phyloP scores from a whole-genome alignment of 1,140 invertebrate species.

The Lasioglossum albipes region DNA sequence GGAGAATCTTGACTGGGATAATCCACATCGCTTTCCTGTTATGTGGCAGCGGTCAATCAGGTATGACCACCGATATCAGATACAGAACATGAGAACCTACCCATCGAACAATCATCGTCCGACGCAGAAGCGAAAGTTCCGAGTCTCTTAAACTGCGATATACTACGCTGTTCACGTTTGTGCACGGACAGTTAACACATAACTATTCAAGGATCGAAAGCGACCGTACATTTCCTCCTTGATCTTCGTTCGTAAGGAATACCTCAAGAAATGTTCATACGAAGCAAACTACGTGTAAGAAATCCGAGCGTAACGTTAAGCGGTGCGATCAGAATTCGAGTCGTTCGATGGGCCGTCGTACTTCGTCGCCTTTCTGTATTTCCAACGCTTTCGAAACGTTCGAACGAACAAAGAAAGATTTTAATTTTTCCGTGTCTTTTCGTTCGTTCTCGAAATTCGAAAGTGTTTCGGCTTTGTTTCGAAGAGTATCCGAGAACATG shows the following conservation, averaged over 20 bases:
- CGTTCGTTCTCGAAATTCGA: neutral
- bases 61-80: slow-evolving; percentile 49
- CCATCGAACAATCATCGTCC: slow-evolving; percentile 19
- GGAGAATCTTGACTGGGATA: slow-evolving; percentile 70
- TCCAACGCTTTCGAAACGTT: no score
- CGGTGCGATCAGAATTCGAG: slow-evolving; percentile 15
- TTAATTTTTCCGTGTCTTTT: neutral
- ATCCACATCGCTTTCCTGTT: slow-evolving; percentile 68
- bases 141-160: slow-evolving; percentile 42
- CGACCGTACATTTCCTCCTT: slow-evolving; percentile 37
- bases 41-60: slow-evolving; percentile 55
- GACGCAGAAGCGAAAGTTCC: slow-evolving; percentile 21
- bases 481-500: neutral
- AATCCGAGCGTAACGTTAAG: slow-evolving; percentile 8
- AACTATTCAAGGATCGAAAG: slow-evolving; percentile 8
- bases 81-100: slow-evolving; percentile 27
- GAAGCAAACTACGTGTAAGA: slow-evolving; percentile 6
- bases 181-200: slow-evolving; percentile 3
- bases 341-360: slow-evolving; percentile 45
- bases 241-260: slow-evolving; percentile 17
- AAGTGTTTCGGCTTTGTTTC: neutral
- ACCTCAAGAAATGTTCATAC: slow-evolving; percentile 23
- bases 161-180: neutral
- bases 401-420: neutral
- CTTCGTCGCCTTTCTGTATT: neutral